phyloP scores from a whole-genome alignment of 1,140 invertebrate species.

The Brachionus sp. region DNA sequence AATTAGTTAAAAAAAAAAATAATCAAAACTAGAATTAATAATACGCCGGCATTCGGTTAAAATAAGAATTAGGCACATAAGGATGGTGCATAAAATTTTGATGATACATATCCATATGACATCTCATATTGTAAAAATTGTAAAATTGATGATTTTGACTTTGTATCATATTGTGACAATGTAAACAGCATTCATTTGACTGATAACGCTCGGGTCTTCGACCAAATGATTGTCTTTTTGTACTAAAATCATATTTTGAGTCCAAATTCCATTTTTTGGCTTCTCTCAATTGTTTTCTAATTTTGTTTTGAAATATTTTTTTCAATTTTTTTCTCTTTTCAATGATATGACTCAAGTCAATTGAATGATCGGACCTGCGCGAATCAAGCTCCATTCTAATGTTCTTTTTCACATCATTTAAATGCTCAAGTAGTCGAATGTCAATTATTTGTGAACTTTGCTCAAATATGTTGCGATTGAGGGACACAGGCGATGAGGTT shows the following conservation, averaged over 20 bases:
- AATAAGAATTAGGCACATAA: background rate
- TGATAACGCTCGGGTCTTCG: background rate
- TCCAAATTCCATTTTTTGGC: background rate
- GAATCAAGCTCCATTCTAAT: background rate
- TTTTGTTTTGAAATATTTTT: slow-evolving; percentile 10
- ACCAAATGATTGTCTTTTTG: background rate
- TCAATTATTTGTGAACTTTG: background rate
- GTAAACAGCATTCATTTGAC: background rate
- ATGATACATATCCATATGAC: background rate
- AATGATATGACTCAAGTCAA: background rate
- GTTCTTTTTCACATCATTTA: slow-evolving; percentile 1
- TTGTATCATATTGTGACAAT: background rate
- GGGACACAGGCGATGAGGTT: background rate
- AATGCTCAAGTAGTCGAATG: background rate
- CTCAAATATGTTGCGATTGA: background rate
- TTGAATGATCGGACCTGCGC: background rate
- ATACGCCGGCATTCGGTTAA: background rate
- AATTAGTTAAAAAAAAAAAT: background rate
- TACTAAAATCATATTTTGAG: background rate
- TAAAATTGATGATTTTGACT: background rate
- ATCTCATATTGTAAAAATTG: background rate
- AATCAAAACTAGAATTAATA: background rate
- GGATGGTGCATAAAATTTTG: background rate
- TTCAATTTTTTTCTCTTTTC: background rate
- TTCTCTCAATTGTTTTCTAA: background rate